Percentiles rank a stretch among this genome's conserved stretches.
Evolutionary conservation across 1,140 invertebrate genomes (phyloP).

Genomic region (Drosophila sp.): DNA sequence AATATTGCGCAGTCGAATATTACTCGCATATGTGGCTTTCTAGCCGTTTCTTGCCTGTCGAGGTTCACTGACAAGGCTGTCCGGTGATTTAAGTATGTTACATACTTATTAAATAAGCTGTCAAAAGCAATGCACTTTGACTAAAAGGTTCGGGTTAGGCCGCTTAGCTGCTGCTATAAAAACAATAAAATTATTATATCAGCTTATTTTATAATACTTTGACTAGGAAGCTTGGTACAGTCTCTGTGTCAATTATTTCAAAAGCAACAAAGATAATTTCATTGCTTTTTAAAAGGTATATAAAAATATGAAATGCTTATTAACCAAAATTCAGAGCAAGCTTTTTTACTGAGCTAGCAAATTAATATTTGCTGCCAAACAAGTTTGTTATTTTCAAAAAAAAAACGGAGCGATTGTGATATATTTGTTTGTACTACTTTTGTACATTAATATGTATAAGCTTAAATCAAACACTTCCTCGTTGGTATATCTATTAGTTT

Average conservation of each 20-base stretch:
- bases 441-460: no score
- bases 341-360: no score
- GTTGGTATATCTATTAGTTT: no score
- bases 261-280: no score
- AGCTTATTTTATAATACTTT: conserved; percentile 7
- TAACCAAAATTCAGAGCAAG: no score
- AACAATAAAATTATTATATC: not conserved
- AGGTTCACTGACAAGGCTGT: conserved; percentile 24
- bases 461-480: no score
- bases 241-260: not conserved
- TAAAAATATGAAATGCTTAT: no score
- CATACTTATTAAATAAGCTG: conserved; percentile 25
- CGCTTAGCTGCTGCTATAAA: conserved; percentile 2
- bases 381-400: no score
- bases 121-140: conserved; percentile 14
- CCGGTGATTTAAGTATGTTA: conserved; percentile 8
- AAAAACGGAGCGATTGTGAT: no score
- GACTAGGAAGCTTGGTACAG: not conserved
- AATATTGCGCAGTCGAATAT: conserved; percentile 38
- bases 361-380: no score
- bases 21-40: conserved; percentile 41
- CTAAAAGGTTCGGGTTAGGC: conserved; percentile 21
- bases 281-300: no score
- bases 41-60: conserved; percentile 4
- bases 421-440: no score